These are phyloP conservation scores for Linnaemya vulpina DNA, from an alignment of 2,888 invertebrate genomes.

Conservation along the genomic window DNA sequence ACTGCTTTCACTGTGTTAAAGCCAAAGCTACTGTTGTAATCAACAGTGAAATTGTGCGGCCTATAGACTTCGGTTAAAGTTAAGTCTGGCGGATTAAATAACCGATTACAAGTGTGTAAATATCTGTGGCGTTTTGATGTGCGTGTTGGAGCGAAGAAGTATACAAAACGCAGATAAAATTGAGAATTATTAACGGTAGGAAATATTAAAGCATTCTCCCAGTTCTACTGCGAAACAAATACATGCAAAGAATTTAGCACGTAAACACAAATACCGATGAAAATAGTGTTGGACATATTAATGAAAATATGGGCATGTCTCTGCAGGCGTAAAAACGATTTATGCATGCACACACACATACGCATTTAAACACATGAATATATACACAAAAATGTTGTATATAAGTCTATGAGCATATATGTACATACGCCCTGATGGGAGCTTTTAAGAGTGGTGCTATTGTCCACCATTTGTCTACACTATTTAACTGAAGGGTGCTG, in stretches of 20 bases:
- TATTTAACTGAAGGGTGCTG: too few species aligned
- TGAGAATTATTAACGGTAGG: slow-evolving; percentile 44
- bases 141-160: not conserved
- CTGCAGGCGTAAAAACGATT: slow-evolving; percentile 42
- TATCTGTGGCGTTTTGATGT: not conserved
- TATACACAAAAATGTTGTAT: slow-evolving; percentile 1
- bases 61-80: slow-evolving; percentile 61
- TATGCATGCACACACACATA: not conserved
- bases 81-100: slow-evolving; percentile 51
- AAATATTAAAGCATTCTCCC: slow-evolving; percentile 25
- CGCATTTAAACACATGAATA: slow-evolving; percentile 21
- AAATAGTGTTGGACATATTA: slow-evolving; percentile 31
- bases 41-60: slow-evolving; percentile 41
- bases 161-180: not conserved
- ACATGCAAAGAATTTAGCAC: not conserved
- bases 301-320: slow-evolving; percentile 44
- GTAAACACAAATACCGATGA: not conserved
- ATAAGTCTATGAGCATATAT: slow-evolving; percentile 3
- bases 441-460: too few species aligned
- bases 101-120: slow-evolving; percentile 26
- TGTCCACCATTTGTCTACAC: too few species aligned
- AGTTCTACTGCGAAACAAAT: slow-evolving; percentile 3
- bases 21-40: slow-evolving; percentile 50
- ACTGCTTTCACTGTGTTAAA: not conserved
- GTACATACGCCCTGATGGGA: not conserved